Percentiles rank a stretch among this genome's conserved stretches.
phyloP scores from a whole-genome alignment of 2,113 vertebrate species.

The Cyanistes caeruleus region DNA sequence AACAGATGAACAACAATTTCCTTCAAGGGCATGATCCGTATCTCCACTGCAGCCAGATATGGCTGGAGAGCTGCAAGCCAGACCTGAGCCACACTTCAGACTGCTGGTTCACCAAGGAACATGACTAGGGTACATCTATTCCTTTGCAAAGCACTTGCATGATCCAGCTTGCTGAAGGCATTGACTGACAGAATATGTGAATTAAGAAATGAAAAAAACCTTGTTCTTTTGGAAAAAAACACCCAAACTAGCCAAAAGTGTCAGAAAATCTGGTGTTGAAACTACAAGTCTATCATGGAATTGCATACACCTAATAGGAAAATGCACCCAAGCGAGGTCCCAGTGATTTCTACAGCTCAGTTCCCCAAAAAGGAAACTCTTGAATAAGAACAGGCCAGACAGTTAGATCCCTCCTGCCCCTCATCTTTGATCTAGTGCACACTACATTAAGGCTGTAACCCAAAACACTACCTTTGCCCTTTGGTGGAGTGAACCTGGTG shows the following conservation, averaged over 20 bases:
- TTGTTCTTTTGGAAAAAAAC: not conserved
- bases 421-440: not conserved
- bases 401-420: not conserved
- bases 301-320: accelerated
- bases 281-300: not conserved
- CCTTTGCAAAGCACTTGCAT: not conserved
- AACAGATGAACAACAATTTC: slow-evolving; percentile 17
- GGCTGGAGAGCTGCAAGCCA: not conserved
- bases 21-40: not conserved
- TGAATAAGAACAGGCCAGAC: not conserved
- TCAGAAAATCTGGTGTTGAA: not conserved
- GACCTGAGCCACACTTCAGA: accelerated
- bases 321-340: too few relatives aligned
- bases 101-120: not conserved
- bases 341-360: not conserved
- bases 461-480: not conserved
- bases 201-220: not conserved
- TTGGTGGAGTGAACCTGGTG: not conserved
- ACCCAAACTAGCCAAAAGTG: not conserved
- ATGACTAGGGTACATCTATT: not conserved
- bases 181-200: not conserved
- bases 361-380: not conserved
- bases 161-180: accelerated
- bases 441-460: not conserved
- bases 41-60: not conserved